Percentiles rank a stretch among this genome's conserved stretches.
phyloP scores from a whole-genome alignment of 2,113 vertebrate genomes.

The Tychaedon coryphoeus region DNA sequence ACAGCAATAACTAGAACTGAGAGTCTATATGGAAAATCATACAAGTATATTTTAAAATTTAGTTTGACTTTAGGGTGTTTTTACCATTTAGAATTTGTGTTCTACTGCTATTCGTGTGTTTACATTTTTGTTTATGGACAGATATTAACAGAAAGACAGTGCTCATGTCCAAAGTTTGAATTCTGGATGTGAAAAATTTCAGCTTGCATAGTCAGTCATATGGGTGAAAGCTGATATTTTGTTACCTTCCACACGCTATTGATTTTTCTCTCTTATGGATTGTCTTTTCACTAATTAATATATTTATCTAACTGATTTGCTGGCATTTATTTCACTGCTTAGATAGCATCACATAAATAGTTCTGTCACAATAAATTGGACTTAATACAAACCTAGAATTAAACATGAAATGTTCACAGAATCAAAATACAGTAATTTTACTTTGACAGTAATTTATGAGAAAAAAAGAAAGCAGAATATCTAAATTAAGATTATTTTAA shows the following conservation, averaged over 20 bases:
- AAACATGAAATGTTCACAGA: not conserved
- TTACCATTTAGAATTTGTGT: not conserved
- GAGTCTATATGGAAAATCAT: not conserved
- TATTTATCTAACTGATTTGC: conserved; percentile 22
- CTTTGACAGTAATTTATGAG: not conserved
- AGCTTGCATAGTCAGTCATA: not conserved
- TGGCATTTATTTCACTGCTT: not conserved
- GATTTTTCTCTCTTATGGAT: not conserved
- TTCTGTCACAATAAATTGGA: not conserved
- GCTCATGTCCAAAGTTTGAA: not conserved
- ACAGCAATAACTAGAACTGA: not conserved
- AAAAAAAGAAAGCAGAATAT: not conserved
- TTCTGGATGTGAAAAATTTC: not conserved
- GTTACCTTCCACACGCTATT: not conserved
- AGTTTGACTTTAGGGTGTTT: not conserved
- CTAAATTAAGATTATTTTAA: not conserved
- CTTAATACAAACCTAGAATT: not conserved
- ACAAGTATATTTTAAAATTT: not conserved
- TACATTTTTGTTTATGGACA: not conserved
- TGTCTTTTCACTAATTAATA: conserved; percentile 34
- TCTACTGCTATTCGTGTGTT: not conserved
- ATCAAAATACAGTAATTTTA: not conserved
- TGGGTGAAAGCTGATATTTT: not conserved
- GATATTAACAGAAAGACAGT: not conserved
- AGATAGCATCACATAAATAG: not conserved